Conservation (phyloP, 2,113 vertebrate genomes). For the Pyxicephalus adspersus region DNA sequence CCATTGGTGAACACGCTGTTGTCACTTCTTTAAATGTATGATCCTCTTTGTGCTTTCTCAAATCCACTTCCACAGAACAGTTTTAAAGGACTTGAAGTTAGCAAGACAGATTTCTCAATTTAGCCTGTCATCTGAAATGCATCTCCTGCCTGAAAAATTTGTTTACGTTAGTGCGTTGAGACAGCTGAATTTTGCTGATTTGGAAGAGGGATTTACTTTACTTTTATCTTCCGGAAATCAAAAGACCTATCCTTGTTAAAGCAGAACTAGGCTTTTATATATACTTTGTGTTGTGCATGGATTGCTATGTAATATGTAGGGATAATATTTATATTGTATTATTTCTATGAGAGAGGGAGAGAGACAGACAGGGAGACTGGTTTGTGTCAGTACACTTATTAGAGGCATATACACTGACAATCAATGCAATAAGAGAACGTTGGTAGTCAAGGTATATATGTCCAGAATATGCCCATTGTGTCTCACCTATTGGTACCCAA, state of each 20-base stretch:
- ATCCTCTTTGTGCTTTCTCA: constrained; percentile 23
- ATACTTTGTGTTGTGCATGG: too few relatives aligned
- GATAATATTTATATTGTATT: too few relatives aligned
- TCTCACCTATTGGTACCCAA: too few relatives aligned
- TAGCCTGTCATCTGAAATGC: constrained; percentile 47
- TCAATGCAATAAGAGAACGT: too few relatives aligned
- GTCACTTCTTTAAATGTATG: constrained; percentile 19
- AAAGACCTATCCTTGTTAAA: constrained; percentile 19
- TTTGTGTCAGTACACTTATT: too few relatives aligned
- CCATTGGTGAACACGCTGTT: constrained; percentile 14
- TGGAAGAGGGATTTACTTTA: constrained; percentile 25
- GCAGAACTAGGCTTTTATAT: too few relatives aligned
- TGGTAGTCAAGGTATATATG: too few relatives aligned
- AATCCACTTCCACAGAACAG: constrained; percentile 22
- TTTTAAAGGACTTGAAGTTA: constrained; percentile 22
- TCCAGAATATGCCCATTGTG: too few relatives aligned
- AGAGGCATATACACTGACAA: too few relatives aligned
- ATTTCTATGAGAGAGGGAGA: too few relatives aligned
- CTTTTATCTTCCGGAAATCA: constrained; percentile 35
- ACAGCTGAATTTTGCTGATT: constrained; percentile 39
- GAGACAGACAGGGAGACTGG: too few relatives aligned
- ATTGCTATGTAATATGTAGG: too few relatives aligned
- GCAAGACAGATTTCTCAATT: constrained; percentile 48
- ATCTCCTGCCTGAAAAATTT: constrained; percentile 38
- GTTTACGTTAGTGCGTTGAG: constrained; percentile 38